Base-by-base conservation (phyloP, 2,113 vertebrate genomes). In the Entosphenus tridentatus region DNA sequence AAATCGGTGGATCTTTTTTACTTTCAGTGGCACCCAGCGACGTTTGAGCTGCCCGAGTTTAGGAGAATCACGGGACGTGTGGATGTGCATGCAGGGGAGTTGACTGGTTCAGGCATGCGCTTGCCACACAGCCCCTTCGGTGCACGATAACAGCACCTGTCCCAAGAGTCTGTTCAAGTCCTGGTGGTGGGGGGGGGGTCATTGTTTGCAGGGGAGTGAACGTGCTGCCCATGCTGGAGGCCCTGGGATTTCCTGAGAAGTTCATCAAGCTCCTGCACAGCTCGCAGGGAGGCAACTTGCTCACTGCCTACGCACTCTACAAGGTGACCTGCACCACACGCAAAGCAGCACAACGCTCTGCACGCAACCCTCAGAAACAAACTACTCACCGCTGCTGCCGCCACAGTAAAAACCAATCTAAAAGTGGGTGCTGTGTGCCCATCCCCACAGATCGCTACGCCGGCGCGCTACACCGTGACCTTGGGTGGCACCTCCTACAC, bases 301-400 rank as follows among this genome's bases (percentile, higher is more conserved):
- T 93, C 69, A 93, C 87, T 68, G 87, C 89, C 1, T 97, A 98
- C 71, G 89, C 88, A 69, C 78, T 96, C 83, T 97, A 88, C 76
- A 97, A 98, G 87, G 91, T 98, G 81, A 80, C 77, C 3, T 62
- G 16, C n/a, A n/a, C 8, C 13, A 62, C 58, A 62, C 16, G 58
- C 58, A 8, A 65, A 10, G n/a, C 62, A 16, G 21, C 9, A 16
- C 9, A 9, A 16, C 21, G 62, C 21, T 16, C 62, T 16, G n/a
- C 21, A 21, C 9, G n/a, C 1, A 65, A 65, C 21, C n/a, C 21
- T 65, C 11, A 21, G n/a, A 16, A 65, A 65, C n/a, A 65, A 21
- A 21, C 10, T 16, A 65, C 21, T 9, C n/a, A 16, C 10, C 9
- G 62, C n/a, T 14, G 59, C 59, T 65, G n/a, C 21, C 21, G 62